Percentiles rank a stretch among this genome's conserved stretches.
These are phyloP conservation scores for Arctocebus calabarensis DNA, from an alignment of 2,797 vertebrate genomes.

Conservation along the genomic window DNA sequence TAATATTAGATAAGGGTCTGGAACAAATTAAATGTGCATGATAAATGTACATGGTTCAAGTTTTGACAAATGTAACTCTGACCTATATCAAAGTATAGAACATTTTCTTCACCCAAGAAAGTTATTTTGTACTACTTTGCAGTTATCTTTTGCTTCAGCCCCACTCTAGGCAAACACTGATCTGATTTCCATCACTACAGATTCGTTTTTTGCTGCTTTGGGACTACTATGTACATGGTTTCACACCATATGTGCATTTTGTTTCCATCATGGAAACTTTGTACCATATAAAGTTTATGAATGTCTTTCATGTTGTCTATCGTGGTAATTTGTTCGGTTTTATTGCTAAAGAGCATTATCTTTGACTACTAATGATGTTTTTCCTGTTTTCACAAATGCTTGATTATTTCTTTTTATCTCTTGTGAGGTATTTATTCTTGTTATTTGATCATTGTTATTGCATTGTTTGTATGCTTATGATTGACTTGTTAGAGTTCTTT, in stretches of 20 bases:
- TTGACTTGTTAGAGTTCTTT: background rate
- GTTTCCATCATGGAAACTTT: background rate
- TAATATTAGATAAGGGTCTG: background rate
- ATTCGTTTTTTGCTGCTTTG: background rate
- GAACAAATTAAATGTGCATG: background rate
- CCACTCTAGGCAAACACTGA: rapidly evolving
- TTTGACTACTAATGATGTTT: background rate
- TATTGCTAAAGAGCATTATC: background rate
- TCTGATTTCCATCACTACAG: background rate
- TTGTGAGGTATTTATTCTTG: background rate
- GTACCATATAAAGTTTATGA: background rate
- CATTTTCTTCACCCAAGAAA: background rate
- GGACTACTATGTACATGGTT: background rate
- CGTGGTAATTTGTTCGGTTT: background rate
- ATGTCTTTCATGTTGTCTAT: background rate
- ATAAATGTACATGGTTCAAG: background rate
- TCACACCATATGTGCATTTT: background rate
- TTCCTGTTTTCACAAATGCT: background rate
- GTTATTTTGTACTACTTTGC: background rate
- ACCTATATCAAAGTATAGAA: background rate
- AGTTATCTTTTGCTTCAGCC: background rate
- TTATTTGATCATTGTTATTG: background rate
- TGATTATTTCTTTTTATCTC: background rate
- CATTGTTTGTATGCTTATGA: background rate
- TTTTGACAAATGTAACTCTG: background rate